Percentiles rank a stretch among this genome's conserved stretches.
Conservation (phyloP, 2,113 vertebrate genomes). For the Fregata magnificens region DNA sequence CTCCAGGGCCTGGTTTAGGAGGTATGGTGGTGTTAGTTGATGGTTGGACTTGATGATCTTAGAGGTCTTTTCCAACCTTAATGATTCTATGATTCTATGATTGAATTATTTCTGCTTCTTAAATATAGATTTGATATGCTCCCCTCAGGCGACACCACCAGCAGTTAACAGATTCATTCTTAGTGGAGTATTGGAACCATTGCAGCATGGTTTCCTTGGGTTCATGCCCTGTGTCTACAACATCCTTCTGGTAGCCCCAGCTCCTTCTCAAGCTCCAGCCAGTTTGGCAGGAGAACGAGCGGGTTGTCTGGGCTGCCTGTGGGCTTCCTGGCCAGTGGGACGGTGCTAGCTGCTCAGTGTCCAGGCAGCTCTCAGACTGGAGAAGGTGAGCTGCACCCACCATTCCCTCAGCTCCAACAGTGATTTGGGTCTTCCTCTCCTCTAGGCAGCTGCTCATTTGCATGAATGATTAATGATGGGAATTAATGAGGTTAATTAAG, state of each 20-base stretch:
- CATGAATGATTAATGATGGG: neutral
- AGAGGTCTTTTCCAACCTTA: no score
- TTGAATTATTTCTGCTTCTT: neutral
- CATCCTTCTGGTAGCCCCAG: neutral
- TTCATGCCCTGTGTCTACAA: neutral
- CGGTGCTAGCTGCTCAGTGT: neutral
- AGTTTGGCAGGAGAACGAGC: neutral
- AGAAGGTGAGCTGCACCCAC: neutral
- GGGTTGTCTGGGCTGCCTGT: neutral
- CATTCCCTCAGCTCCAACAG: neutral
- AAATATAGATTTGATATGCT: neutral
- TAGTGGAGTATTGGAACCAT: neutral
- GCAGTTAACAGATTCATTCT: neutral
- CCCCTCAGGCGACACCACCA: neutral
- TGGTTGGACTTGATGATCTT: no score
- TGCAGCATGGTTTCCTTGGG: neutral
- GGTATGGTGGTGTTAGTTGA: no score
- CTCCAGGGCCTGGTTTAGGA: no score
- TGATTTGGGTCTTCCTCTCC: neutral
- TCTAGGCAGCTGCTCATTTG: neutral
- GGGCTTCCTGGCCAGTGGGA: neutral
- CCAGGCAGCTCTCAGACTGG: neutral
- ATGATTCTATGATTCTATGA: no score
- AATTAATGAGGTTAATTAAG: neutral
- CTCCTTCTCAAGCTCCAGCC: neutral